phyloP scores from a whole-genome alignment of 2,113 vertebrate species.

The Planiliza haematocheilus region DNA sequence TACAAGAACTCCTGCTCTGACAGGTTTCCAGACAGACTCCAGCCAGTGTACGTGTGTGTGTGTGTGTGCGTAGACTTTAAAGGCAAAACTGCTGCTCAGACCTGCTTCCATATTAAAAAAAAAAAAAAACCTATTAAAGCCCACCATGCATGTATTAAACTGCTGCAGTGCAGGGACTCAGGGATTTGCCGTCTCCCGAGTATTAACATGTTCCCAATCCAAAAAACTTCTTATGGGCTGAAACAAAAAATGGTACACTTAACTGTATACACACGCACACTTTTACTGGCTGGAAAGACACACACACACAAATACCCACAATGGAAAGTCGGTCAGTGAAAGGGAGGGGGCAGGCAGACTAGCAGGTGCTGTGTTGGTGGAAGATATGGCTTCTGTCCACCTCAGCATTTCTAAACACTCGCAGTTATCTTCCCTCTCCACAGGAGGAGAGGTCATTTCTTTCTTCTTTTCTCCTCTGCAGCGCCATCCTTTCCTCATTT shows the following conservation, averaged over 20 bases:
- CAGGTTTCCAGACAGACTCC: neutral
- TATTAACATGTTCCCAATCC: slow-evolving; percentile 42
- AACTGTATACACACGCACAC: slow-evolving; percentile 19
- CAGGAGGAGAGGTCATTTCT: slow-evolving; percentile 78
- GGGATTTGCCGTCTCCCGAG: slow-evolving; percentile 49
- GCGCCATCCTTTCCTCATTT: slow-evolving; percentile 40
- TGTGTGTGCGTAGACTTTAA: slow-evolving; percentile 11
- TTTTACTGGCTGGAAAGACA: slow-evolving; percentile 2
- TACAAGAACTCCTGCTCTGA: slow-evolving; percentile 12
- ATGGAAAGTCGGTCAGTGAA: slow-evolving; percentile 68
- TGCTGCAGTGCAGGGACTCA: slow-evolving; percentile 57
- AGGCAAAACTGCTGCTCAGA: slow-evolving; percentile 20
- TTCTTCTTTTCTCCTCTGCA: slow-evolving; percentile 61
- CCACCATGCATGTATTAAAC: slow-evolving; percentile 58
- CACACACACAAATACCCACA: slow-evolving; percentile 49
- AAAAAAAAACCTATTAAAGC: slow-evolving; percentile 58
- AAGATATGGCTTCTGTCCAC: slow-evolving; percentile 82
- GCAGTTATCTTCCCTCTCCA: slow-evolving; percentile 73
- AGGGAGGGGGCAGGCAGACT: slow-evolving; percentile 59
- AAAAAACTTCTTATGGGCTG: slow-evolving; percentile 24
- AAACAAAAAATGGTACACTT: slow-evolving; percentile 53
- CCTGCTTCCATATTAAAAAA: slow-evolving; percentile 19
- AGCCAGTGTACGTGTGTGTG: too few species aligned
- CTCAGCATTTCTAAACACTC: slow-evolving; percentile 78
- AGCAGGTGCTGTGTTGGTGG: slow-evolving; percentile 76